Evolutionary conservation across 2,113 vertebrate species (phyloP).

Genomic region (Trachemys scripta): DNA sequence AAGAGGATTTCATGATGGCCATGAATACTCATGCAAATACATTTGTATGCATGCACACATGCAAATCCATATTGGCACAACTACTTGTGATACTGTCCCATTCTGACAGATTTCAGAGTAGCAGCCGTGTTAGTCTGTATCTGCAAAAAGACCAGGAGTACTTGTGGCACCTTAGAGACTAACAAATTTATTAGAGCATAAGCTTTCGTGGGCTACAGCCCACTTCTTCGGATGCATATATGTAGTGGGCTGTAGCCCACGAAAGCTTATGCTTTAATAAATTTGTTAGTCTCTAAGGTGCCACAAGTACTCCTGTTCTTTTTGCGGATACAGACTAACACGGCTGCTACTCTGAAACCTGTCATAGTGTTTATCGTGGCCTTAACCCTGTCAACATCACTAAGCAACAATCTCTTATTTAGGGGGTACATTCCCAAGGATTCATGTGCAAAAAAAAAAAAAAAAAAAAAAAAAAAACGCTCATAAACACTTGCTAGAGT

Average conservation of each 20-base stretch:
- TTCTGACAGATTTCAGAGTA: not conserved
- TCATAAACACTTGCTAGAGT: not conserved
- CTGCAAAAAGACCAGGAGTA: too few species aligned
- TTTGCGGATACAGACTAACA: too few species aligned
- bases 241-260: too few species aligned
- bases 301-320: too few species aligned
- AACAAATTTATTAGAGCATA: too few species aligned
- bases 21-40: not conserved
- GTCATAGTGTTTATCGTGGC: fast-evolving
- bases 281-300: too few species aligned
- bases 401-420: not conserved
- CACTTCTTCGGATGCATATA: too few species aligned
- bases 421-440: not conserved
- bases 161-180: too few species aligned
- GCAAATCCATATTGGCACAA: not conserved
- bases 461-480: not conserved
- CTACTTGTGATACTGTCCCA: not conserved
- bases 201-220: too few species aligned
- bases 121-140: too few species aligned
- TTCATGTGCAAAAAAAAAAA: not conserved
- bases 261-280: too few species aligned
- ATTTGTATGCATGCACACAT: not conserved
- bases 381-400: not conserved
- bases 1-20: not conserved
- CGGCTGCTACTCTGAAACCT: too few species aligned